phyloP scores from a whole-genome alignment of 2,797 vertebrate genomes.

The Phalloptychus januarius region DNA sequence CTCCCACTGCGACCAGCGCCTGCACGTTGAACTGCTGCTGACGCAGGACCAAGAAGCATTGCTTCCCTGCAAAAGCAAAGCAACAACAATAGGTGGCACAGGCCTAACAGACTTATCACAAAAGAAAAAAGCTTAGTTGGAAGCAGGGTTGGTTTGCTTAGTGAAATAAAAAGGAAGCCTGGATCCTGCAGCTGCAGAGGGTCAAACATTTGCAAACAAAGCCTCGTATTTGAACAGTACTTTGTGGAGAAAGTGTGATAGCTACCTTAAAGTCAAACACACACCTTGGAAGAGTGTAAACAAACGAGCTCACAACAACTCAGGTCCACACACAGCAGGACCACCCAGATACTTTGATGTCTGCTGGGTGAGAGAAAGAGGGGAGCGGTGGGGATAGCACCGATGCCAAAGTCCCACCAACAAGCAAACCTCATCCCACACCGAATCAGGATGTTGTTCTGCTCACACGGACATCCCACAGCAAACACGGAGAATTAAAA shows the following conservation, averaged over 20 bases:
- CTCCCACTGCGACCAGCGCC: conserved; percentile 97
- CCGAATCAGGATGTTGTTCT: conserved; percentile 78
- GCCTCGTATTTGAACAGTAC: conserved; percentile 58
- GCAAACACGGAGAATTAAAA: conserved; percentile 51
- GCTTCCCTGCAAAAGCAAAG: conserved; percentile 87
- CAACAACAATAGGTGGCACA: conserved; percentile 45
- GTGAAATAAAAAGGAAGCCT: conserved; percentile 11
- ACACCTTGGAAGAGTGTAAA: conserved; percentile 63
- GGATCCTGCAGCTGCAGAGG: conserved; percentile 34
- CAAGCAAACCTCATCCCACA: conserved; percentile 55
- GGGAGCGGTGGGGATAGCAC: conserved; percentile 35
- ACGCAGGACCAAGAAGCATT: conserved; percentile 97
- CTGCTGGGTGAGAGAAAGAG: conserved; percentile 44
- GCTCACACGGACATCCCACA: conserved; percentile 71
- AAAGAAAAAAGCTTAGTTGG: conserved; percentile 3
- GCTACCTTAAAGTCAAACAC: conserved; percentile 61
- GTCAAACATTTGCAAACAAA: conserved; percentile 46
- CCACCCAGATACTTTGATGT: conserved; percentile 76
- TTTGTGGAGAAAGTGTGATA: conserved; percentile 52
- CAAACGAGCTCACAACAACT: conserved; percentile 48
- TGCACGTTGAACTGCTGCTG: conserved; percentile 98
- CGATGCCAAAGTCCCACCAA: conserved; percentile 60
- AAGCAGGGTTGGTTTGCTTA: conserved; percentile 13
- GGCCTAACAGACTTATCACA: conserved; percentile 20
- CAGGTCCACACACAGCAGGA: conserved; percentile 50